Percentiles rank a stretch among this genome's conserved stretches.
Evolutionary conservation across 53 echinoderm and acorn worm species (phyloP).

Genomic region (Echinarachnius parma): DNA sequence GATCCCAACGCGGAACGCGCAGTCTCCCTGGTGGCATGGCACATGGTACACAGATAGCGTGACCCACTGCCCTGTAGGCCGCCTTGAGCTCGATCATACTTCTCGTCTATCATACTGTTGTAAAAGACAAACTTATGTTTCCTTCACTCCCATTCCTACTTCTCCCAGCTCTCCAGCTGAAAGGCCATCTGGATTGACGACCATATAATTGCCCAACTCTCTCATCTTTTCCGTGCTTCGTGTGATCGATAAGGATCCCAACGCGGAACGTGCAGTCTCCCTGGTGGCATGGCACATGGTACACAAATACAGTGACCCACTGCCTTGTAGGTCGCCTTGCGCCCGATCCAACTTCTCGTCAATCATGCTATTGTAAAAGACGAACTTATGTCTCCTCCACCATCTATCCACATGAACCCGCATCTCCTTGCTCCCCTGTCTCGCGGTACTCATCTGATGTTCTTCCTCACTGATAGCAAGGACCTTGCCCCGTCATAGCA

Average conservation of each 20-base stretch:
- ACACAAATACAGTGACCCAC: neutral
- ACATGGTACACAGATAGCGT: neutral
- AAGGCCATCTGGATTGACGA: neutral
- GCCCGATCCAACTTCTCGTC: neutral
- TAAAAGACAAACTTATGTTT: neutral
- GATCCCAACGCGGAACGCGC: neutral
- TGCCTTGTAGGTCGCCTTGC: neutral
- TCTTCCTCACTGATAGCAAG: too few relatives aligned
- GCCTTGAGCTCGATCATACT: neutral
- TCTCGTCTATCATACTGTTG: slow-evolving; percentile 8
- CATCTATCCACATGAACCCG: too few relatives aligned
- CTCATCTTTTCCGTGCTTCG: neutral
- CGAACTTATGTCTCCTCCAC: neutral
- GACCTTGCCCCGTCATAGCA: too few relatives aligned
- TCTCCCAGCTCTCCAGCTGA: neutral
- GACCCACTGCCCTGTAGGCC: slow-evolving; percentile 20
- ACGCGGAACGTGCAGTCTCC: neutral
- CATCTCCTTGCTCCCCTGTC: too few relatives aligned
- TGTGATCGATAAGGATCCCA: neutral
- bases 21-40: slow-evolving; percentile 5
- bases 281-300: neutral
- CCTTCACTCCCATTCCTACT: neutral
- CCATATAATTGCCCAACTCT: neutral
- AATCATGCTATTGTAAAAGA: neutral
- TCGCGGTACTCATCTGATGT: too few relatives aligned